Evolutionary conservation across 2,888 invertebrate genomes (phyloP).

Genomic region (Platypus cylindrus): DNA sequence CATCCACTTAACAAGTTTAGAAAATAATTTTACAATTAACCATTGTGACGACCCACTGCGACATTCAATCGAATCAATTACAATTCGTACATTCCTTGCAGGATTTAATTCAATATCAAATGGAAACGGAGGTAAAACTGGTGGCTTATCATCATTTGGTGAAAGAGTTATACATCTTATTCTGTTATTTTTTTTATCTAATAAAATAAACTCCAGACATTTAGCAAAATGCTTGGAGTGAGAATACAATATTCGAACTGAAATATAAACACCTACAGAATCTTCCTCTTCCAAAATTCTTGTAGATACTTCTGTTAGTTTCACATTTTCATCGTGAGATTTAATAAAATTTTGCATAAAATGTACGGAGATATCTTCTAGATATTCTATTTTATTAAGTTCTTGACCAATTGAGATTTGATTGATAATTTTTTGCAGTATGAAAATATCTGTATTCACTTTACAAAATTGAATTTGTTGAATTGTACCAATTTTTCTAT

Average conservation of each 20-base stretch:
- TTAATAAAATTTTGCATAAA: conserved; percentile 26
- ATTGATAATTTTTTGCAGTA: conserved; percentile 25
- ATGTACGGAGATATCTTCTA: conserved; percentile 22
- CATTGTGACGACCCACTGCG: conserved; percentile 36
- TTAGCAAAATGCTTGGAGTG: conserved; percentile 25
- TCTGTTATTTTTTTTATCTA: conserved; percentile 32
- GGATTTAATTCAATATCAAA: conserved; percentile 32
- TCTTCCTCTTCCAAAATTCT: conserved; percentile 17
- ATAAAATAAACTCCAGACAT: conserved; percentile 29
- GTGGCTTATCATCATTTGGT: conserved; percentile 28
- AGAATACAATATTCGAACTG: conserved; percentile 35
- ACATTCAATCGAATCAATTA: conserved; percentile 31
- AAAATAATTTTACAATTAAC: conserved; percentile 44
- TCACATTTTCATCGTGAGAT: conserved; percentile 24
- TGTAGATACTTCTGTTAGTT: conserved; percentile 17
- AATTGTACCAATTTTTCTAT: conserved; percentile 54
- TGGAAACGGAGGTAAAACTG: conserved; percentile 38
- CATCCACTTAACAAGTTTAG: conserved; percentile 52
- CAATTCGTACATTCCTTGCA: conserved; percentile 30
- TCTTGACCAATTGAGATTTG: conserved; percentile 28
- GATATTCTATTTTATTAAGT: conserved; percentile 23
- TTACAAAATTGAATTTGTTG: conserved; percentile 25
- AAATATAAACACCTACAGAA: conserved; percentile 28
- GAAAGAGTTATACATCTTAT: conserved; percentile 39
- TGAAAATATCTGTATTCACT: conserved; percentile 20